Evolutionary conservation across 2,113 vertebrate species (phyloP).

Genomic region (Phaetusa simplex): DNA sequence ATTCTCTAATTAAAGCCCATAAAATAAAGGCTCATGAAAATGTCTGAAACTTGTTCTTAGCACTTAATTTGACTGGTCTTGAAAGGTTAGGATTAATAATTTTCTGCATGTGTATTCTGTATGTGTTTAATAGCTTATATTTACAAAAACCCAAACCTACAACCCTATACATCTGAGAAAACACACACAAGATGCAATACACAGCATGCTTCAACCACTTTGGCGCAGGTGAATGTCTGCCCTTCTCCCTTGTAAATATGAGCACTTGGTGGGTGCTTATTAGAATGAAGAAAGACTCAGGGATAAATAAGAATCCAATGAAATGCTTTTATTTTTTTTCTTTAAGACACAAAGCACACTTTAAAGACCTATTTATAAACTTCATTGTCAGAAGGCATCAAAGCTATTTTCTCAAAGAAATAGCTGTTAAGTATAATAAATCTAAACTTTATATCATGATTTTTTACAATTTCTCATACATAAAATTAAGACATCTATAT

Average conservation of each 20-base stretch:
- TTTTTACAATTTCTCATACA: neutral
- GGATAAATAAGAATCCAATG: neutral
- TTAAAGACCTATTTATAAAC: neutral
- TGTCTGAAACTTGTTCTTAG: neutral
- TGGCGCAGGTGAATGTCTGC: neutral
- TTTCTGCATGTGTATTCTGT: neutral
- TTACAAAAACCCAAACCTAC: neutral
- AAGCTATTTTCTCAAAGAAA: neutral
- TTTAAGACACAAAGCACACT: neutral
- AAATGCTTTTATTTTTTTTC: neutral
- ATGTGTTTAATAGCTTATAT: neutral
- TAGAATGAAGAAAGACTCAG: neutral
- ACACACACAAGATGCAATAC: no score
- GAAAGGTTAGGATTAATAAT: neutral
- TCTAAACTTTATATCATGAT: neutral
- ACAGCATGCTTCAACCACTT: neutral
- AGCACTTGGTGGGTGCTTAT: neutral
- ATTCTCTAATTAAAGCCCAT: neutral
- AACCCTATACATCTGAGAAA: neutral
- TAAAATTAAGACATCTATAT: neutral
- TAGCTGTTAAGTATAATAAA: neutral
- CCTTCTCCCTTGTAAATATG: neutral
- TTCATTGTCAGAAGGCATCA: neutral
- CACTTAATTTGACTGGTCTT: neutral
- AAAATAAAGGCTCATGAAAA: neutral